Conservation (phyloP, 2,113 vertebrate species). For the Aptenodytes patagonicus region DNA sequence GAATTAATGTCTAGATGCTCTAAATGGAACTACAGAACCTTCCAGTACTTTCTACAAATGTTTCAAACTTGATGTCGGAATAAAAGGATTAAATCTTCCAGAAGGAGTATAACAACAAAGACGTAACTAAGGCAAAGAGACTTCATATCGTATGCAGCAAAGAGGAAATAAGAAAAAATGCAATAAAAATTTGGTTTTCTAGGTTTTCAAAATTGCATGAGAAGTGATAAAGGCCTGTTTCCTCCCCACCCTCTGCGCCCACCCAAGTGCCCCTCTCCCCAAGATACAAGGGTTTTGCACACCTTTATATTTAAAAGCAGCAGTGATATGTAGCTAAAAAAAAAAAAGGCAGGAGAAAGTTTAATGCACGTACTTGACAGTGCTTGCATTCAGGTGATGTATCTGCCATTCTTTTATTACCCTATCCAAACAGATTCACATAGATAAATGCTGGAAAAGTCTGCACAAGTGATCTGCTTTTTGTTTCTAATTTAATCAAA, state of each 20-base stretch:
- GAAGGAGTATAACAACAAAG: not conserved
- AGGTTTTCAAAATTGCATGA: not conserved
- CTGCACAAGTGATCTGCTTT: not conserved
- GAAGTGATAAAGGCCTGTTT: not conserved
- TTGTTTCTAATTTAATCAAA: not conserved
- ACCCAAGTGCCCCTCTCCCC: too few relatives aligned
- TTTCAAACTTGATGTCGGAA: not conserved
- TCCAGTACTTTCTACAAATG: not conserved
- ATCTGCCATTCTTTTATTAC: not conserved
- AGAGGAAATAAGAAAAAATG: not conserved
- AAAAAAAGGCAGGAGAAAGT: not conserved
- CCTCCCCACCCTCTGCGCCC: not conserved
- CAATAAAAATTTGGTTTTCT: not conserved
- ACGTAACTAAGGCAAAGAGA: not conserved
- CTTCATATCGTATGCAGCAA: not conserved
- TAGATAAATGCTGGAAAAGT: not conserved
- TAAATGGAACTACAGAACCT: not conserved
- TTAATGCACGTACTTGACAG: not conserved
- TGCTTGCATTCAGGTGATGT: not conserved
- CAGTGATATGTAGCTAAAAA: not conserved
- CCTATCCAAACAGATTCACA: not conserved
- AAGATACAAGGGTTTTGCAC: not conserved
- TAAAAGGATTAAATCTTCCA: not conserved
- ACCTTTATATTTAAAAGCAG: not conserved
- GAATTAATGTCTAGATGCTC: not conserved